A percentile compares a stretch with the other conserved stretches of the same genome.
Evolutionary conservation across 1,140 invertebrate species (phyloP).

Genomic region (Sogatella furcifera): DNA sequence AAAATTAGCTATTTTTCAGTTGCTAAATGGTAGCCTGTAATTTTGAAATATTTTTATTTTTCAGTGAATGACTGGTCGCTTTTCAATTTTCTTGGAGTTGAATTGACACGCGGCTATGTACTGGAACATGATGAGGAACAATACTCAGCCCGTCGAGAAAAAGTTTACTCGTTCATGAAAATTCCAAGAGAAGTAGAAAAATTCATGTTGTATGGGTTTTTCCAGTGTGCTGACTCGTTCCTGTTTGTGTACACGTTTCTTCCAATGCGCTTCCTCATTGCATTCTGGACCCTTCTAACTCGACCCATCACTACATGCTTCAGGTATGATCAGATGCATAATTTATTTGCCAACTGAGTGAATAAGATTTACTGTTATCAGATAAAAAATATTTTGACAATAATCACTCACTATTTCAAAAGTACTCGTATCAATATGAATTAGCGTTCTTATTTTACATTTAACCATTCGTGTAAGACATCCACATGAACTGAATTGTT

Average conservation of each 20-base stretch:
- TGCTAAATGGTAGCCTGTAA: not conserved
- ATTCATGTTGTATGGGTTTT: slow-evolving; percentile 93
- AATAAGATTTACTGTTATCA: no score
- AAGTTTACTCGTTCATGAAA: slow-evolving; percentile 95
- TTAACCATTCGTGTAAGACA: no score
- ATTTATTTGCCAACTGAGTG: no score
- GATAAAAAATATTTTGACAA: no score
- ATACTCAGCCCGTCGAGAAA: slow-evolving; percentile 84
- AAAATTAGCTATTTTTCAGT: no score
- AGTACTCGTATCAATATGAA: no score
- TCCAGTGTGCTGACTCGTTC: slow-evolving; percentile 96
- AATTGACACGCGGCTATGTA: slow-evolving; percentile 82
- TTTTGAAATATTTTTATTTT: slow-evolving; percentile 1
- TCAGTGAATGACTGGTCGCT: slow-evolving; percentile 38
- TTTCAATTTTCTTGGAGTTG: slow-evolving; percentile 67
- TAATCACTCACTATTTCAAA: no score
- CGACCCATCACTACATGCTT: slow-evolving; percentile 59
- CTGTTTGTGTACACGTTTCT: slow-evolving; percentile 97
- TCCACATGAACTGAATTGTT: no score
- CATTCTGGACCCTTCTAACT: slow-evolving; percentile 65
- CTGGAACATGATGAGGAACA: slow-evolving; percentile 89
- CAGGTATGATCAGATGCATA: slow-evolving; percentile 37
- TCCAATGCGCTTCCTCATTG: slow-evolving; percentile 81
- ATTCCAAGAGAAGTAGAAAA: slow-evolving; percentile 88
- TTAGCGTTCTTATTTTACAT: no score